phyloP scores from a whole-genome alignment of 1,140 invertebrate species.

The Conus ventricosus region DNA sequence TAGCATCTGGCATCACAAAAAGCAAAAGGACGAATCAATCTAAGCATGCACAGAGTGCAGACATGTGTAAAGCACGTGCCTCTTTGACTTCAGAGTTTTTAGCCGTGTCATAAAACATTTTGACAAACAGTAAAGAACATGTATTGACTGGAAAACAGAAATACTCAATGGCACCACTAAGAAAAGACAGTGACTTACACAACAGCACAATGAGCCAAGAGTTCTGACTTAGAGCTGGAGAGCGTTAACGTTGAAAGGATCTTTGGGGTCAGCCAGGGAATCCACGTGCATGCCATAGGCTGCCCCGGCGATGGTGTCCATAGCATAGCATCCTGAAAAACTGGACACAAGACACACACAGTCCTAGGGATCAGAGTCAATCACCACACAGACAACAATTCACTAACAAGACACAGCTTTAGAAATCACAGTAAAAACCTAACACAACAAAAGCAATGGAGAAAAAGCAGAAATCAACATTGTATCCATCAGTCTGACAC shows the following conservation, averaged over 20 bases:
- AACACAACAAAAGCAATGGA: too few species aligned
- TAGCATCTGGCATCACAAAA: too few species aligned
- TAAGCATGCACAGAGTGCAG: too few species aligned
- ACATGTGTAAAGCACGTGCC: too few species aligned
- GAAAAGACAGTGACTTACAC: not conserved
- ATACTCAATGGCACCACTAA: not conserved
- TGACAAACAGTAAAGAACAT: not conserved
- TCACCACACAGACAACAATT: not conserved
- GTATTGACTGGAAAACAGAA: not conserved
- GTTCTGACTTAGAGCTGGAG: not conserved
- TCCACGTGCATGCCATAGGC: constrained; percentile 80
- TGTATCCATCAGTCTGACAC: too few species aligned
- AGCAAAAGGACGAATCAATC: too few species aligned
- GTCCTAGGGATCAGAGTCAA: too few species aligned
- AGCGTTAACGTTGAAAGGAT: constrained; percentile 59
- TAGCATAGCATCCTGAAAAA: constrained; percentile 75
- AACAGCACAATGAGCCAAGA: not conserved
- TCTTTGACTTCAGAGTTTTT: not conserved
- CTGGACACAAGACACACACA: constrained; percentile 36
- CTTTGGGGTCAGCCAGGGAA: constrained; percentile 75
- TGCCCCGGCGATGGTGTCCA: constrained; percentile 79
- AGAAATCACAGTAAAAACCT: not conserved
- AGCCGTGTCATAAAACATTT: not conserved
- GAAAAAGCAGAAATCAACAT: too few species aligned
- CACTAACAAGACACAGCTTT: not conserved